Conservation (phyloP, 1,140 invertebrate species). For the Drosophila lowei region DNA sequence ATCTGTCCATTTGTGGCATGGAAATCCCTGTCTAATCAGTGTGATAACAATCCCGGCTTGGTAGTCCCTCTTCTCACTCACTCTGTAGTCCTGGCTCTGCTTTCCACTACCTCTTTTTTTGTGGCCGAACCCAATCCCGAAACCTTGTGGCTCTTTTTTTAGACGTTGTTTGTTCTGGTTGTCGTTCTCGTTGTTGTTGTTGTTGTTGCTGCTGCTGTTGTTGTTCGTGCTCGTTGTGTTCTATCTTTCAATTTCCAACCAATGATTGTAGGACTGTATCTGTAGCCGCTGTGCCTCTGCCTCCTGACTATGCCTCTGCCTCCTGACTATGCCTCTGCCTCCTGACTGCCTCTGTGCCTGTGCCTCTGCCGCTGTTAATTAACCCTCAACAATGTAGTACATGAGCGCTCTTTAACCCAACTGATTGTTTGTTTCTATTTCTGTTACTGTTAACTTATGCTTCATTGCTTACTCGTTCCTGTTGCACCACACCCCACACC, state of each 20-base stretch:
- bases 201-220: constrained; percentile 30
- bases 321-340: constrained; percentile 11
- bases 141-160: constrained; percentile 20
- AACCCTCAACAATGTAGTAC: constrained; percentile 19
- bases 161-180: constrained; percentile 19
- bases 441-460: constrained; percentile 40
- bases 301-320: constrained; percentile 17
- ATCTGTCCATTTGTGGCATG: not conserved
- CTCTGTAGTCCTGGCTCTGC: constrained; percentile 1
- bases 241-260: constrained; percentile 7
- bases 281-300: constrained; percentile 12
- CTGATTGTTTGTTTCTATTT: constrained; percentile 11
- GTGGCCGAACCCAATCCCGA: not conserved
- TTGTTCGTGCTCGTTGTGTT: constrained; percentile 56
- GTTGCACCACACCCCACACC: constrained; percentile 4
- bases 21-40: constrained; percentile 28
- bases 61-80: constrained; percentile 5
- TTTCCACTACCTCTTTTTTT: constrained; percentile 1
- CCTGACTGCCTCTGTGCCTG: constrained; percentile 17
- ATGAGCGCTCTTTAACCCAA: constrained; percentile 18
- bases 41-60: constrained; percentile 26
- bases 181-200: constrained; percentile 9
- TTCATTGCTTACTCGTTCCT: constrained; percentile 46
- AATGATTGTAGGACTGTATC: constrained; percentile 4
- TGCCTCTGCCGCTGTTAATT: constrained; percentile 19